phyloP scores from a whole-genome alignment of 2,113 vertebrate species.

The Sturnus vulgaris region DNA sequence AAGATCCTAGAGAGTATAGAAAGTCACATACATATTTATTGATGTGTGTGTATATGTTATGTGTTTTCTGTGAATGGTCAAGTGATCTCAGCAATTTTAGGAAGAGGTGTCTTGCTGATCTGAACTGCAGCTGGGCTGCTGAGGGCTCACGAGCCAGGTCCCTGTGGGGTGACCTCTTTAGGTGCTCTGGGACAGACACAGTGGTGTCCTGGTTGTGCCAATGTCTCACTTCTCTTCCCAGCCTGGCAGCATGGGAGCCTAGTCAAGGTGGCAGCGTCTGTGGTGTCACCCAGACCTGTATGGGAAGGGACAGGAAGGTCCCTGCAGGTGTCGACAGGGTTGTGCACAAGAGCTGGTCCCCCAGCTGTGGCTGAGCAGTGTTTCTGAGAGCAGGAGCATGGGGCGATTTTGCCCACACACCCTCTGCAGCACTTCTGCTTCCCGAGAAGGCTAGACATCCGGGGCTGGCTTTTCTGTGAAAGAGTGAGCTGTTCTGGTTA shows the following conservation, averaged over 20 bases:
- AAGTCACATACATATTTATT: neutral
- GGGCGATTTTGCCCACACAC: neutral
- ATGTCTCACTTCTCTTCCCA: neutral
- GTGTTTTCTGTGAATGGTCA: neutral
- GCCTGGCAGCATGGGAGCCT: neutral
- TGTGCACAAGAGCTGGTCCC: neutral
- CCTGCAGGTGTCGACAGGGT: neutral
- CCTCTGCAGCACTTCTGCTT: neutral
- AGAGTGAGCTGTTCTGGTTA: neutral
- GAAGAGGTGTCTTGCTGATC: neutral
- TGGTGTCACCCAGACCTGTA: neutral
- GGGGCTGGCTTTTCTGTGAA: neutral
- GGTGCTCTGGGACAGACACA: neutral
- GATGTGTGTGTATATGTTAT: fast-evolving
- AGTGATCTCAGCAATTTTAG: neutral
- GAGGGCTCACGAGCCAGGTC: neutral
- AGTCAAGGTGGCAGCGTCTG: neutral
- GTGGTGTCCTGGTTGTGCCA: fast-evolving
- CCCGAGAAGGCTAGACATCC: fast-evolving
- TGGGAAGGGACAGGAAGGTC: neutral
- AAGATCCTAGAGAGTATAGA: neutral
- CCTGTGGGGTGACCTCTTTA: neutral
- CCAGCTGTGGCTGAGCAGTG: neutral
- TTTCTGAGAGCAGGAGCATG: neutral
- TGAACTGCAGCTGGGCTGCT: neutral